Percentiles rank a stretch among this genome's conserved stretches.
These are phyloP conservation scores for Euwallacea fornicatus DNA, from an alignment of 1,140 invertebrate genomes.

Conservation along the genomic window DNA sequence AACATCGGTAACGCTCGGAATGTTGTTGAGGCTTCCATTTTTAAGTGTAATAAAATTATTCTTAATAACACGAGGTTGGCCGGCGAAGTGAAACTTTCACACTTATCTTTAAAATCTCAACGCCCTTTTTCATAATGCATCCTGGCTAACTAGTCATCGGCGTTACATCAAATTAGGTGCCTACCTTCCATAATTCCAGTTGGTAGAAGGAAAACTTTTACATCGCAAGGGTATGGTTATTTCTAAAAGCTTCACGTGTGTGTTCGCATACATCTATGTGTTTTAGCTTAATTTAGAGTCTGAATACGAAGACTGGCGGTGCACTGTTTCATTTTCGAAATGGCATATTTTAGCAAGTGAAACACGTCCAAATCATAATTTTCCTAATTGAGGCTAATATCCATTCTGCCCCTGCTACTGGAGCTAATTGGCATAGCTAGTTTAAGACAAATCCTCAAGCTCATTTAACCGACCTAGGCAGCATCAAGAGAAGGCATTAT, in stretches of 20 bases:
- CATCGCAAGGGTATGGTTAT: no score
- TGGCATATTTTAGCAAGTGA: not conserved
- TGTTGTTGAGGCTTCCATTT: slow-evolving; percentile 21
- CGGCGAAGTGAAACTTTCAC: slow-evolving; percentile 26
- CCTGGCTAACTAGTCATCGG: slow-evolving; percentile 13
- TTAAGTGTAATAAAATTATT: slow-evolving; percentile 34
- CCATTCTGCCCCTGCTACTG: not conserved
- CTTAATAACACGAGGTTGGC: slow-evolving; percentile 18
- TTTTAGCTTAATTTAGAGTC: no score
- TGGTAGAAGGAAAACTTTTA: no score
- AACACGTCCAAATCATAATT: slow-evolving; percentile 4
- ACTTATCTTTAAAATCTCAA: slow-evolving; percentile 27
- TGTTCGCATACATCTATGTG: no score
- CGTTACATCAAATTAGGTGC: slow-evolving; percentile 12
- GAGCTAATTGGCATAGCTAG: not conserved
- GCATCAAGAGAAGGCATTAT: slow-evolving; percentile 8
- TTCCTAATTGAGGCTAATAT: slow-evolving; percentile 1
- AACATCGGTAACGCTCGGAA: slow-evolving; percentile 25
- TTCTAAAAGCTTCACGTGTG: no score
- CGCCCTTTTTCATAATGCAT: slow-evolving; percentile 22
- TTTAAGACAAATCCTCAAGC: slow-evolving; percentile 1
- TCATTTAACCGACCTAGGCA: slow-evolving; percentile 9
- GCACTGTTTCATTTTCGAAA: not conserved
- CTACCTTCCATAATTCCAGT: no score
- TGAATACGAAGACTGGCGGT: no score